Base-by-base conservation (phyloP, 1,140 invertebrate species). In the Solenopsis fugax region DNA sequence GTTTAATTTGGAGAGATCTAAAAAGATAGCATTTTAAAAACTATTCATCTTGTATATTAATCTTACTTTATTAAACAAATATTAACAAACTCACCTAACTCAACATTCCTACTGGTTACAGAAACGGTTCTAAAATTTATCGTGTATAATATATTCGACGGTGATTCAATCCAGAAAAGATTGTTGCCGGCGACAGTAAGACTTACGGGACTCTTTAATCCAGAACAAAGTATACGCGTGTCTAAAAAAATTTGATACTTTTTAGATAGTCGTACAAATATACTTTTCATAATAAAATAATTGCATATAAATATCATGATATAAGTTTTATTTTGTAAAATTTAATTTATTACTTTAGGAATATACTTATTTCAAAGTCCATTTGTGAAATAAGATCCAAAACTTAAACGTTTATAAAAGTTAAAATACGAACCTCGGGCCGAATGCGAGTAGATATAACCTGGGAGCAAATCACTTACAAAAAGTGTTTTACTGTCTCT, bases 141-240 rank as follows among this genome's bases (percentile, higher is more conserved):
- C 97, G 97, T 97, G 89, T 96, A 96, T 0, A 97, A 89, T 1
- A 89, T 54, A 54, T 56, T 56, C 9, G n/a, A n/a, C n/a, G 6
- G 6, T 54, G 29, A 18, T 56, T 86, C 86, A 7, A 91, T 93
- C 94, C 91, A 93, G 48, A 97, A 97, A 9, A 97, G 85, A 87
- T 96, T 95, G n/a, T 95, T 92, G 12, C 95, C 96, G 0, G 97
- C 93, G 6, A 96, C 88, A 0, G 96, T 95, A 21, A 97, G 58
- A 45, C 96, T 95, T 0, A 96, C 94, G 0, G 96, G 95, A 0
- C 95, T 93, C 0, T 80, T 45, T 10, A 95, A 77, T 13, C 93
- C 92, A 10, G 90, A 92, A 1, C 93, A 93, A n/a, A 96, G 93
- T 0, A 90, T 60, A n/a, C 88, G 75, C 3, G 88, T 91, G 4